Conservation (phyloP, 2,113 vertebrate genomes). For the Neoarius graeffei region DNA sequence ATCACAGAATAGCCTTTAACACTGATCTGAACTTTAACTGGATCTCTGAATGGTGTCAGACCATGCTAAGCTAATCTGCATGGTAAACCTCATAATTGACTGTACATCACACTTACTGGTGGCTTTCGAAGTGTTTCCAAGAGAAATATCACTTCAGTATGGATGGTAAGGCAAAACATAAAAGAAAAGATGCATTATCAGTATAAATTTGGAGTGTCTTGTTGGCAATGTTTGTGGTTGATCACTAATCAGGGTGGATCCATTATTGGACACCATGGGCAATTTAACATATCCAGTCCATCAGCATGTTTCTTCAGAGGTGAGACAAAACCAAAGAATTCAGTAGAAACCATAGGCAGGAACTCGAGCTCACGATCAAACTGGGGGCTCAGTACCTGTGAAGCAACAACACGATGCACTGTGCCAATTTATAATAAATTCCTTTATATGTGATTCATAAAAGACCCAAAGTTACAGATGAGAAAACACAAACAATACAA, state of each 20-base stretch:
- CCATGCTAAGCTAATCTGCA: constrained; percentile 7
- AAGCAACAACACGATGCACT: too few species aligned
- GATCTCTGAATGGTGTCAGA: constrained; percentile 13
- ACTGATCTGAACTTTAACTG: constrained; percentile 44
- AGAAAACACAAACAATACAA: not conserved
- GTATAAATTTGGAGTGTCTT: not conserved
- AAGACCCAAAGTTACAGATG: not conserved
- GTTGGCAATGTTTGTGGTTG: not conserved
- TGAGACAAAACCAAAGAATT: not conserved
- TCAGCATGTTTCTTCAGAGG: not conserved
- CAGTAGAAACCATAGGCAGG: not conserved
- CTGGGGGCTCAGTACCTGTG: too few species aligned
- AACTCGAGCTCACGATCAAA: not conserved
- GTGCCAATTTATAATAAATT: not conserved
- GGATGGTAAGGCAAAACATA: not conserved
- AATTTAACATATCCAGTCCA: not conserved
- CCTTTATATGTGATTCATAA: not conserved
- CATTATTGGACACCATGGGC: not conserved
- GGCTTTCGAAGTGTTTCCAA: not conserved
- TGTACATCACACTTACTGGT: constrained; percentile 3
- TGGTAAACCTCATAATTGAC: constrained; percentile 18
- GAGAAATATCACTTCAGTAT: not conserved
- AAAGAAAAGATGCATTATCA: not conserved
- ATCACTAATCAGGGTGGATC: not conserved
- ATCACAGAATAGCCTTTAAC: constrained; percentile 47